Evolutionary conservation across 2,113 vertebrate species (phyloP), one percentile per base, ranked within the genome.

Genomic region (Marmota monax): DNA sequence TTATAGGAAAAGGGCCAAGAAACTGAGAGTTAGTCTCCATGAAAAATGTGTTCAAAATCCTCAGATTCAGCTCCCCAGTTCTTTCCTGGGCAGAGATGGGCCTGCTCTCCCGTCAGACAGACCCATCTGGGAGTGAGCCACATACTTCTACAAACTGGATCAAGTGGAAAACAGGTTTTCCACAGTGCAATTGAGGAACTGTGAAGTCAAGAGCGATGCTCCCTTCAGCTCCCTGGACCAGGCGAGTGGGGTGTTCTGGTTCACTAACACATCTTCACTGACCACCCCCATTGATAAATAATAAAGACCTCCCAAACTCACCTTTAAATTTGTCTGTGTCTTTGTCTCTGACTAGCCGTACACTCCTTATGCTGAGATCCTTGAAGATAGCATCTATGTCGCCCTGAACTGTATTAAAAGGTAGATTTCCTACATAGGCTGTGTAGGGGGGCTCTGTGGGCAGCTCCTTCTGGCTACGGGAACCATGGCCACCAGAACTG

Each of bases 241-340:
- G 42, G 86, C 20, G 51, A 80, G 58, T 45, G 45, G 17, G 83
- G 84, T 5, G 2, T 45, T 83, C 76, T 16, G 34, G 45, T 25
- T 90, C 74, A 77, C 63, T 10, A 39, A 76, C 5, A 69, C 20
- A 39, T 76, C 79, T 48, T 73, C 51, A 39, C 7, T 53, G 2
- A 29, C n/a, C n/a, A 4, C 48, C 72, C 61, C 22, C 10, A 56
- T n/a, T 7, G 45, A 69, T 11, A 53, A 0, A n/a, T 14, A 63
- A 0, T 32, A 37, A 51, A 25, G 45, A 13, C 1, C 7, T 22
- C 73, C 67, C 79, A 74, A 53, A 87, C 98, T 97, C 94, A 99
- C 99, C 99, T 99, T 99, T 99, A 98, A 99, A 99, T 98, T 99
- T 99, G 98, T 99, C 99, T 95, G 99, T 99, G 96, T 99, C 99